Evolutionary conservation across 1,140 invertebrate genomes (phyloP), one percentile per base, ranked within the genome.

Genomic region (Neomicropteryx cornuta): DNA sequence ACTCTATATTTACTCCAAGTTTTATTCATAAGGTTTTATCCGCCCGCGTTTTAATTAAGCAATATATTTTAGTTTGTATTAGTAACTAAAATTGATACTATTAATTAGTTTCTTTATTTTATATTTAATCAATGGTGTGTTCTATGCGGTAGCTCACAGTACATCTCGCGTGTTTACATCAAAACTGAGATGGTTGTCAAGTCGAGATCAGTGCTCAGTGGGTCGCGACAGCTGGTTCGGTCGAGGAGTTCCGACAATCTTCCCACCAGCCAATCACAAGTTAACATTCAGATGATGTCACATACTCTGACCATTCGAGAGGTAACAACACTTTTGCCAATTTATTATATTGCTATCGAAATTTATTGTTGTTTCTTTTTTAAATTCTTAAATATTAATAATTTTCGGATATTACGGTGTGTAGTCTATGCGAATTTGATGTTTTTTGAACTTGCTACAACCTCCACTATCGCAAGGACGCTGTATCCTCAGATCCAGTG

Each of bases 181-280:
- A 85, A 88, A 64, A 90, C 87, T 53, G 89, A 94, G 70, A 91
- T 93, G 86, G 75, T 81, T 50, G 68, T 94, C 33, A 92, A 89
- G 65, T 85, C 81, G 55, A 76, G 77, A 57, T 75, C 73, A 51
- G 76, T 81, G 49, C 67, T 81, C 43, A 76, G 75, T 39, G 79
- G 80, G 38, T 75, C 79, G 18, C 73, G 77, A 50, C 73, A 77
- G 43, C 62, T 89, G 48, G 74, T 77, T 27, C 70, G 83, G 50
- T 87, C 86, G 32, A 71, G 83, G 48, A 91, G 87, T 17, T 81
- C 79, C 30, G 87, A 92, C 62, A 90, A 89, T 69, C 65, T 92
- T 46, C 86, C 87, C 38, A 87, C 84, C 51, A 88, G 85, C 67
- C 86, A 91, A 58, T 87, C 85, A 32, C 88, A 92, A 71, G 79